phyloP scores from a whole-genome alignment of 2,113 vertebrate genomes.

The Solea solea region DNA sequence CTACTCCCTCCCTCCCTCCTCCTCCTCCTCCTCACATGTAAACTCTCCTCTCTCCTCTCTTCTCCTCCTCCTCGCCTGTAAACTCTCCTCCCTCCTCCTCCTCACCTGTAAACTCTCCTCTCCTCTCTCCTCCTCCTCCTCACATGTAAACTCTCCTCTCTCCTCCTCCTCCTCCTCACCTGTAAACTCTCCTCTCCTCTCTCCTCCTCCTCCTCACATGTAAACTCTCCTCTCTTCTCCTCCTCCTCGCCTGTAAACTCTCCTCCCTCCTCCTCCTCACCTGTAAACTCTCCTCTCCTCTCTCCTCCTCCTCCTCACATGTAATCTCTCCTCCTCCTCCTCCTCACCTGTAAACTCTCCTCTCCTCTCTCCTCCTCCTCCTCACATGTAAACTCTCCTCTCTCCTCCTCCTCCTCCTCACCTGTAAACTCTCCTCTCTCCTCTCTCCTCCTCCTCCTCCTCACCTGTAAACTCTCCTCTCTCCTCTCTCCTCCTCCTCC shows the following conservation, averaged over 20 bases:
- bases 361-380: no score
- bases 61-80: neutral
- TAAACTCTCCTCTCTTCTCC: constrained; percentile 64
- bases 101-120: constrained; percentile 39
- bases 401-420: no score
- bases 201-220: no score
- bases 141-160: constrained; percentile 72
- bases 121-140: no score
- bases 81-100: constrained; percentile 2
- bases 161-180: no score
- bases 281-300: constrained; percentile 70
- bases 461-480: no score
- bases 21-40: constrained; percentile 70
- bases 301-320: no score
- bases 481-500: no score
- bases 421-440: no score
- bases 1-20: constrained; percentile 6
- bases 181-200: constrained; percentile 69
- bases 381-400: no score
- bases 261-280: constrained; percentile 69
- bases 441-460: no score
- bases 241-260: constrained; percentile 75
- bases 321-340: constrained; percentile 63
- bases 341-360: constrained; percentile 69
- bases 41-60: constrained; percentile 49